A percentile compares a stretch with the other conserved stretches of the same genome.
phyloP scores from a whole-genome alignment of 2,797 vertebrate genomes.

The Spheniscus humboldti region DNA sequence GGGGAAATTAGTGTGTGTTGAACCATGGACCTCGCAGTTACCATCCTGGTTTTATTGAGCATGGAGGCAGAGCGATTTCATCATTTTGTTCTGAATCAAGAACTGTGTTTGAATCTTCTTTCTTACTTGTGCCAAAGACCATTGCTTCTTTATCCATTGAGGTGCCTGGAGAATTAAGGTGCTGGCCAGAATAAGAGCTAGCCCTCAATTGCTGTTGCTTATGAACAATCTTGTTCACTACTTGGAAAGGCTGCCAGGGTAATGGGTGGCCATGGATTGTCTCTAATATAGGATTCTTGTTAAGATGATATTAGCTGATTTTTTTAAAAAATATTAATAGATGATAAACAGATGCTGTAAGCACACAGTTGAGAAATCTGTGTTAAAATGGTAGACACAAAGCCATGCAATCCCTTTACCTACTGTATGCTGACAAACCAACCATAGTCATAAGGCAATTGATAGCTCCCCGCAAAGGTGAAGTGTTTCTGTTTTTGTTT shows the following conservation, averaged over 20 bases:
- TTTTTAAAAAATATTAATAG: background rate
- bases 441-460: background rate
- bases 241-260: background rate
- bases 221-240: background rate
- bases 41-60: background rate
- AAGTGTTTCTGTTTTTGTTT: background rate
- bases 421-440: background rate
- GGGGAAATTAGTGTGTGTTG: background rate
- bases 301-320: background rate
- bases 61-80: background rate
- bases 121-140: background rate
- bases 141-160: background rate
- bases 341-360: background rate
- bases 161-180: background rate
- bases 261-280: background rate
- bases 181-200: background rate
- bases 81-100: background rate
- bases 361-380: background rate
- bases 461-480: background rate
- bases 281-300: background rate
- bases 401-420: background rate
- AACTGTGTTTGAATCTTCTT: background rate
- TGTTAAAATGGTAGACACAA: background rate
- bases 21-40: background rate
- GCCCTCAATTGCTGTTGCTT: background rate